Evolutionary conservation across 2,888 invertebrate genomes (phyloP).

Genomic region (Neuroscelio doddi): DNA sequence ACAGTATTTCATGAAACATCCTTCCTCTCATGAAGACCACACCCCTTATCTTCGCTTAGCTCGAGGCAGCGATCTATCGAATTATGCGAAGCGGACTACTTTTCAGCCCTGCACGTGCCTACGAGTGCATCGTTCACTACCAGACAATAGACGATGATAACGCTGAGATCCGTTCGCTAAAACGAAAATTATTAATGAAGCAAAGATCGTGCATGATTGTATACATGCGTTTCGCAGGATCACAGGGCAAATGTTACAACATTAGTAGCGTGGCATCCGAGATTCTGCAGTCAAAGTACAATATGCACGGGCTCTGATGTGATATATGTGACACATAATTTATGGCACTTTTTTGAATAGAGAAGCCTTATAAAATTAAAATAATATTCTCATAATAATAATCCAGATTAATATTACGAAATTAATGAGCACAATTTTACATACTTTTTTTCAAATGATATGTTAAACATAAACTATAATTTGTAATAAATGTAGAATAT

Average conservation of each 20-base stretch:
- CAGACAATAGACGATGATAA: conserved; percentile 37
- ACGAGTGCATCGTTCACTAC: conserved; percentile 26
- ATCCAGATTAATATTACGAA: not conserved
- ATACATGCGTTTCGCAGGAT: conserved; percentile 13
- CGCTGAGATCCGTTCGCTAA: conserved; percentile 15
- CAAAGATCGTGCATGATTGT: conserved; percentile 40
- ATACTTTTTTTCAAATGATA: too few relatives aligned
- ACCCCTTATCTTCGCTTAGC: conserved; percentile 26
- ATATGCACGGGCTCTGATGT: conserved; percentile 34
- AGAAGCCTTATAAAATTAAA: not conserved
- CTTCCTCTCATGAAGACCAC: conserved; percentile 3
- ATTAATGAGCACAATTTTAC: not conserved
- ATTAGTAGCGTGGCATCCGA: conserved; percentile 25
- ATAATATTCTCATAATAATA: not conserved
- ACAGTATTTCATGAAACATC: conserved; percentile 33
- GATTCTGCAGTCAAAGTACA: conserved; percentile 13
- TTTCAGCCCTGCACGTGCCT: conserved; percentile 35
- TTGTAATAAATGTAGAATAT: too few relatives aligned
- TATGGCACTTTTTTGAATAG: conserved; percentile 8
- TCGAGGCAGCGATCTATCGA: conserved; percentile 7
- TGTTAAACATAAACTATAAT: too few relatives aligned
- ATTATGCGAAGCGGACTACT: conserved; percentile 13
- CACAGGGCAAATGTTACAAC: conserved; percentile 3
- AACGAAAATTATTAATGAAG: conserved; percentile 45
- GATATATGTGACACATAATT: conserved; percentile 37